Evolutionary conservation across 2,888 invertebrate genomes (phyloP).

Genomic region (Thymelicus lineola): DNA sequence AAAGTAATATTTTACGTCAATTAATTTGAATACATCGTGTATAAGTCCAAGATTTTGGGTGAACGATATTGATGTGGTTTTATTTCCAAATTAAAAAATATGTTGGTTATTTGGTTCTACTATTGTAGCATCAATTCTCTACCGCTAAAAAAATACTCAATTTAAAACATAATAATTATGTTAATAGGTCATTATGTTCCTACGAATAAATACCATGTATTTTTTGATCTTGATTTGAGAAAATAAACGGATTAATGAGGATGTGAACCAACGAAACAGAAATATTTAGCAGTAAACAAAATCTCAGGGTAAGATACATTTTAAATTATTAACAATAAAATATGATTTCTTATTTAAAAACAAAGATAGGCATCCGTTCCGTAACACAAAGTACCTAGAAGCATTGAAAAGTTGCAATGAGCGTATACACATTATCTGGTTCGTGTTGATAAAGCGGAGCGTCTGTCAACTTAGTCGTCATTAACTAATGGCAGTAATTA

Average conservation of each 20-base stretch:
- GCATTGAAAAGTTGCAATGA: conserved; percentile 38
- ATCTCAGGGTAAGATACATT: conserved; percentile 14
- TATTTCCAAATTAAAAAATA: no score
- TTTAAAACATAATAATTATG: no score
- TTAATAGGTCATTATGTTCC: no score
- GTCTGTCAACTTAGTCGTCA: conserved; percentile 37
- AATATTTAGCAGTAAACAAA: conserved; percentile 3
- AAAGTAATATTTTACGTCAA: no score
- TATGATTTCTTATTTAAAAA: conserved; percentile 31
- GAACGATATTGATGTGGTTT: no score
- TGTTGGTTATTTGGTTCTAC: no score
- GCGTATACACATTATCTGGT: conserved; percentile 35
- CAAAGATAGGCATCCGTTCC: conserved; percentile 31
- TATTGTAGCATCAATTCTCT: no score
- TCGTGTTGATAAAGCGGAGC: conserved; percentile 33
- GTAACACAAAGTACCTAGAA: conserved; percentile 19
- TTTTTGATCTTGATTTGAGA: neutral
- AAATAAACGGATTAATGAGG: neutral
- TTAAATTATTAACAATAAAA: conserved; percentile 17
- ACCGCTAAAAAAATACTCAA: no score
- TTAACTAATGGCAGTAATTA: conserved; percentile 38
- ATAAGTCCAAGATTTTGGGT: no score
- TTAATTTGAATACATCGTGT: no score
- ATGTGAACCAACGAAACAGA: no score
- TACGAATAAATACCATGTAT: no score